Percentiles rank a stretch among this genome's conserved stretches.
Conservation (phyloP, 2,113 vertebrate species). For the Phyllopteryx taeniolatus region DNA sequence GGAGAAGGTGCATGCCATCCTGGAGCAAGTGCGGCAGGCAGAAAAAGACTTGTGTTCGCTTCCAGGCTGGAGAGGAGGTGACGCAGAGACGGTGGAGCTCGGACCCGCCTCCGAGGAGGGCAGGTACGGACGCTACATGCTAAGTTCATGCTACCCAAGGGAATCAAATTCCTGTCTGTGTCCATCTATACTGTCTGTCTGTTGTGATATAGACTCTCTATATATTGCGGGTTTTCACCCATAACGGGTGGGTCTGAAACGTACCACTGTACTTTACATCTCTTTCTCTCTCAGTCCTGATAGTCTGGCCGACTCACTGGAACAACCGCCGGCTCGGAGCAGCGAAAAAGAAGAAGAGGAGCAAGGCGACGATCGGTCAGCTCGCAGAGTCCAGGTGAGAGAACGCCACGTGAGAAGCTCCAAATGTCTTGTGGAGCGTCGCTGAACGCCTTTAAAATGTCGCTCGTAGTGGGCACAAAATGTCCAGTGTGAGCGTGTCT, state of each 20-base stretch:
- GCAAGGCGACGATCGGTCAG: slow-evolving; percentile 62
- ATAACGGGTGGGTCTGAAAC: no score
- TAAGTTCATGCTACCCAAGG: not conserved
- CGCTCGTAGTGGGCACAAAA: slow-evolving; percentile 5
- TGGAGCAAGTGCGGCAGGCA: slow-evolving; percentile 83
- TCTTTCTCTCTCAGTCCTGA: slow-evolving; percentile 65
- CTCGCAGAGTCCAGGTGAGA: slow-evolving; percentile 83
- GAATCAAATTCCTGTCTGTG: no score
- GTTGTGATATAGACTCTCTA: no score
- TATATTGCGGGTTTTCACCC: no score
- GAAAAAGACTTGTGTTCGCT: slow-evolving; percentile 93
- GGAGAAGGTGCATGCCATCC: slow-evolving; percentile 83
- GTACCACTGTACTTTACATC: no score
- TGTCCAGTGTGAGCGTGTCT: slow-evolving; percentile 3
- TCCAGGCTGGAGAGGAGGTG: slow-evolving; percentile 91
- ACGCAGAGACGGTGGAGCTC: slow-evolving; percentile 65
- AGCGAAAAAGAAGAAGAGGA: slow-evolving; percentile 54
- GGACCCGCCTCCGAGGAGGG: slow-evolving; percentile 69
- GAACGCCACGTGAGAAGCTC: no score
- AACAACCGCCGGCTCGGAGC: slow-evolving; percentile 68
- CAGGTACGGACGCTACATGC: slow-evolving; percentile 72
- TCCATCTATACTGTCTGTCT: no score
- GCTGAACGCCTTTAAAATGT: not conserved
- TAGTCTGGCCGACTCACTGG: slow-evolving; percentile 76
- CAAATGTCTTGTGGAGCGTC: no score